These are phyloP conservation scores for Clupea harengus DNA, from an alignment of 2,113 vertebrate genomes.

Conservation along the genomic window DNA sequence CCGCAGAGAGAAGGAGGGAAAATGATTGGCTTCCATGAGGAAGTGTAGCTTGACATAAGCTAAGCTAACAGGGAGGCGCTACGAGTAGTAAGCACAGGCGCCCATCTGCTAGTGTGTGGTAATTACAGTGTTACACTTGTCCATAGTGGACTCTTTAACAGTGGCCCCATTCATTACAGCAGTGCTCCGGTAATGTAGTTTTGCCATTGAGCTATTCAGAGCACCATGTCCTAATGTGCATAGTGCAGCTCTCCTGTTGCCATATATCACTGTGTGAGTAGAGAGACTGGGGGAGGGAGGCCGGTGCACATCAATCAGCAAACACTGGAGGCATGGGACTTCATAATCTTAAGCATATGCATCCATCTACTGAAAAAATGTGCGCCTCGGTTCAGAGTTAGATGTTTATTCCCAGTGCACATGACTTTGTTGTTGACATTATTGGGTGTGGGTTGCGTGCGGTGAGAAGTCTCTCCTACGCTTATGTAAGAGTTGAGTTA, in stretches of 20 bases:
- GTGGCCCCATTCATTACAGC: constrained; percentile 11
- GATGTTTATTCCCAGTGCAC: neutral
- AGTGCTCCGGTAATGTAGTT: constrained; percentile 8
- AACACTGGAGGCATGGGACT: neutral
- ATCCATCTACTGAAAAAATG: neutral
- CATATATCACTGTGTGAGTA: constrained; percentile 21
- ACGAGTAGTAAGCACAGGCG: neutral
- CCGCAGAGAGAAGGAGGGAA: neutral
- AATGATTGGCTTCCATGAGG: constrained; percentile 11
- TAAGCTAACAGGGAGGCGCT: neutral
- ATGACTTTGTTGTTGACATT: neutral
- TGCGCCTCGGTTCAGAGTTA: neutral
- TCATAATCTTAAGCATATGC: constrained; percentile 19
- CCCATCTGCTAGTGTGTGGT: constrained; percentile 29
- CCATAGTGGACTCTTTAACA: constrained; percentile 17
- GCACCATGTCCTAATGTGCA: constrained; percentile 39
- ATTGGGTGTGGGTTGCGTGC: neutral
- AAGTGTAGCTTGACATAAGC: constrained; percentile 9
- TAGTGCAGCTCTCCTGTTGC: constrained; percentile 34
- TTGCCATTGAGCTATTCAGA: constrained; percentile 45
- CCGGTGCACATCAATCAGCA: neutral
- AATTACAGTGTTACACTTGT: constrained; percentile 16
- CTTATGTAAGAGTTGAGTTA: neutral
- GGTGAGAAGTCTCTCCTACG: neutral
- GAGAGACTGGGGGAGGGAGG: constrained; percentile 9